A percentile compares a stretch with the other conserved stretches of the same genome.
Evolutionary conservation across 2,113 vertebrate genomes (phyloP).

Genomic region (Microtus ochrogaster): DNA sequence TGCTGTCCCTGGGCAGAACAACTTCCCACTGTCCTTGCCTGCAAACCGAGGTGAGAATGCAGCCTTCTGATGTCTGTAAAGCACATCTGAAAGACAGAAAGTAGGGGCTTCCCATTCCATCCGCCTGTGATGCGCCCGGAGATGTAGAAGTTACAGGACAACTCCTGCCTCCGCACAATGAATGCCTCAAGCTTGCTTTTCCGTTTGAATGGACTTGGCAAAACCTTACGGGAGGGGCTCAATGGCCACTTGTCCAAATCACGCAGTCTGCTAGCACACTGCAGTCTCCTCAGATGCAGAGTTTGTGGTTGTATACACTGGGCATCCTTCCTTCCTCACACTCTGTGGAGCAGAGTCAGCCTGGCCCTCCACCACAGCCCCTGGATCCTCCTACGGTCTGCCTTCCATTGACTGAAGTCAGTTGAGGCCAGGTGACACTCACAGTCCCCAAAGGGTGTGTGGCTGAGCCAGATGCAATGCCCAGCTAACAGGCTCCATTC

Average conservation of each 20-base stretch:
- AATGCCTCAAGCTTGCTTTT: background rate
- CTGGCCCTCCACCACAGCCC: background rate
- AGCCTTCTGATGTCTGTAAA: too few relatives aligned
- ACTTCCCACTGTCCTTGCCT: background rate
- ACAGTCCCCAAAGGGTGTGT: background rate
- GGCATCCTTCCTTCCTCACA: background rate
- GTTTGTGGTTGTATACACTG: background rate
- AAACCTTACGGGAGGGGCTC: background rate
- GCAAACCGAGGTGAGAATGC: background rate
- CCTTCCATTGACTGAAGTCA: background rate
- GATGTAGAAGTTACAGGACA: background rate
- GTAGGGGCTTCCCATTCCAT: too few relatives aligned
- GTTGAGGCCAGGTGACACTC: background rate
- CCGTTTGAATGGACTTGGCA: background rate
- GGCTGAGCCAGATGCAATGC: background rate
- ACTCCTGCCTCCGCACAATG: too few relatives aligned
- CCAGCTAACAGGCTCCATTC: too few relatives aligned
- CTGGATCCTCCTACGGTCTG: rapidly evolving
- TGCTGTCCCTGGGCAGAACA: too few relatives aligned
- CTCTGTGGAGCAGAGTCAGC: background rate
- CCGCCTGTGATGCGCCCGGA: background rate
- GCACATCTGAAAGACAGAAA: background rate
- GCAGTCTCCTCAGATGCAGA: background rate
- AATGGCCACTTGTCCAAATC: background rate
- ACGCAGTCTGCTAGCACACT: background rate